A percentile compares a stretch with the other conserved stretches of the same genome.
Conservation (phyloP, 2,888 invertebrate genomes). For the Belgica antarctica region DNA sequence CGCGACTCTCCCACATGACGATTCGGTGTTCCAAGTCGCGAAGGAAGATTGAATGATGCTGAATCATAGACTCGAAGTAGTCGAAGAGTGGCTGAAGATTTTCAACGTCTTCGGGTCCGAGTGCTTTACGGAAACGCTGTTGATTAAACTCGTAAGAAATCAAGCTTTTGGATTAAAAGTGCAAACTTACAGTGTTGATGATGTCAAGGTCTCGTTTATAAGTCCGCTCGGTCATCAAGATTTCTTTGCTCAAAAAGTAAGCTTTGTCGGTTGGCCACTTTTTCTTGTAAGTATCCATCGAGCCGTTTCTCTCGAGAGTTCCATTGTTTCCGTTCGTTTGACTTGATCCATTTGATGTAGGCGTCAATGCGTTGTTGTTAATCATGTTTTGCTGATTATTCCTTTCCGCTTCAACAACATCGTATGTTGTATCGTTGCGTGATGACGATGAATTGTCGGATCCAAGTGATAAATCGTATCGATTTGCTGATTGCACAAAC, state of each 20-base stretch:
- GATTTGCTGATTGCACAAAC: conserved; percentile 49
- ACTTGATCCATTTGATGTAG: conserved; percentile 44
- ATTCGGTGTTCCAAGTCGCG: conserved; percentile 74
- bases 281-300: conserved; percentile 44
- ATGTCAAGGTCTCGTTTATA: conserved; percentile 93
- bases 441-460: conserved; percentile 55
- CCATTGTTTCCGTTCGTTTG: conserved; percentile 43
- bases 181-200: conserved; percentile 73
- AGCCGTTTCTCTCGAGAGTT: conserved; percentile 42
- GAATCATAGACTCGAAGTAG: conserved; percentile 78
- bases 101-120: conserved; percentile 61
- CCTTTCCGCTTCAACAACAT: conserved; percentile 53
- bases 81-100: conserved; percentile 57
- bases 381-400: conserved; percentile 42
- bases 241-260: conserved; percentile 86
- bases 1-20: conserved; percentile 69
- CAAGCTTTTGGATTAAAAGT: background rate
- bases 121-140: conserved; percentile 73
- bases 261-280: conserved; percentile 67
- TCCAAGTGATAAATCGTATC: conserved; percentile 53
- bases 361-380: conserved; percentile 41
- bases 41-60: conserved; percentile 77
- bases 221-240: conserved; percentile 93
- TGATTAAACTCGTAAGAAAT: conserved; percentile 2
- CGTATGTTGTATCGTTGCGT: conserved; percentile 55